Evolutionary conservation across 1,140 invertebrate species (phyloP).

Genomic region (Spodoptera frugiperda): DNA sequence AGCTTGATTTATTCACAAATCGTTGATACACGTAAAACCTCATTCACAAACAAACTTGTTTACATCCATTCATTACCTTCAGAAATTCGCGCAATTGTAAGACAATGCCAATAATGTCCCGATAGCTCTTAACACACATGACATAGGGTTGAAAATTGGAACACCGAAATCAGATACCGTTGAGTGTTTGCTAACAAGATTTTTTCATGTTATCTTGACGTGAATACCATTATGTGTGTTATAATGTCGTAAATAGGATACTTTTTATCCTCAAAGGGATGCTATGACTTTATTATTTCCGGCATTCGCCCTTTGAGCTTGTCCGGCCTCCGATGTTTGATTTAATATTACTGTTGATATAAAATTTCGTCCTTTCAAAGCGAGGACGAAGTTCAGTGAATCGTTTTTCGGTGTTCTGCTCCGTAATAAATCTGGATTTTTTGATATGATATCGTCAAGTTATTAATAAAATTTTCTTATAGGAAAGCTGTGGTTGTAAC

Average conservation of each 20-base stretch:
- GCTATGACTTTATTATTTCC: constrained; percentile 48
- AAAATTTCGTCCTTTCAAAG: constrained; percentile 33
- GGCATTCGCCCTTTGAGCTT: constrained; percentile 44
- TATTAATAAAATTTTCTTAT: not conserved
- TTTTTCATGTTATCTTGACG: constrained; percentile 39
- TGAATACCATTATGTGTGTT: constrained; percentile 44
- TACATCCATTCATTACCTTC: constrained; percentile 47
- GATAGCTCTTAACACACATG: not conserved
- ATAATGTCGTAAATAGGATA: constrained; percentile 47
- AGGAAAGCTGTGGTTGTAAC: not conserved
- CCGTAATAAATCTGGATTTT: not conserved
- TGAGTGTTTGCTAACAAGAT: constrained; percentile 45
- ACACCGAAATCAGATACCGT: constrained; percentile 42
- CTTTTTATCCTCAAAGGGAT: constrained; percentile 45
- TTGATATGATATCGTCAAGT: not conserved
- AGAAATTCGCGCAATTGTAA: constrained; percentile 4
- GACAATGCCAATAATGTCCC: not conserved
- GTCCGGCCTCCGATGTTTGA: constrained; percentile 42
- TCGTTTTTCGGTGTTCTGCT: not conserved
- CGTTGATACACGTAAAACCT: not conserved
- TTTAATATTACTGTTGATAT: constrained; percentile 36
- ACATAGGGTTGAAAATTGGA: constrained; percentile 28
- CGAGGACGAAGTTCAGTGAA: not conserved
- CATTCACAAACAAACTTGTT: constrained; percentile 42
- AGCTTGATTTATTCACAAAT: too few species aligned